These are phyloP conservation scores for Mechanitis mazaeus DNA, from an alignment of 2,888 invertebrate genomes.

Conservation along the genomic window DNA sequence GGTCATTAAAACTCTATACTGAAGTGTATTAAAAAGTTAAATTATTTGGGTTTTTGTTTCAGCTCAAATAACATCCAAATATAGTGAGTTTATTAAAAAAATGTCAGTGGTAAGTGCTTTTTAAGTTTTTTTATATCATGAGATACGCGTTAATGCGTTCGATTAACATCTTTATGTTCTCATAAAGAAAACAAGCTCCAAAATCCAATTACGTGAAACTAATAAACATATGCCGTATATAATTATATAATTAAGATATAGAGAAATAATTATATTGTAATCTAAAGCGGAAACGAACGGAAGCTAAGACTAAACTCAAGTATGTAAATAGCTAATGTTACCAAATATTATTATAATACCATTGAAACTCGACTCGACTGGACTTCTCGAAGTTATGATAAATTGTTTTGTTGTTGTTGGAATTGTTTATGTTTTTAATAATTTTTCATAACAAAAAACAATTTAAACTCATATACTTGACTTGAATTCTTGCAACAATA, in stretches of 20 bases:
- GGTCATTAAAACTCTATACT: no score
- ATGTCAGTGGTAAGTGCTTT: not conserved
- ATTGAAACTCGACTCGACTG: not conserved
- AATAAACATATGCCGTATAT: conserved; percentile 38
- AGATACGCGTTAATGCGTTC: conserved; percentile 1
- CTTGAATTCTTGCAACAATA: no score
- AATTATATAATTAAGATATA: conserved; percentile 73
- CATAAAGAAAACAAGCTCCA: conserved; percentile 15
- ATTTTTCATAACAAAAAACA: not conserved
- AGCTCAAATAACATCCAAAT: no score
- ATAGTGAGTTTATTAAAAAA: not conserved
- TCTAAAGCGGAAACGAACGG: conserved; percentile 66
- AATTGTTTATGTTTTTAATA: no score
- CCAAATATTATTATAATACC: not conserved
- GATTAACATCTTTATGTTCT: conserved; percentile 16
- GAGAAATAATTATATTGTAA: conserved; percentile 61
- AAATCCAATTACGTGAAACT: conserved; percentile 24
- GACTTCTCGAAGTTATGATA: not conserved
- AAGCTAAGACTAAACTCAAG: conserved; percentile 58
- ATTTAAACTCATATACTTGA: no score
- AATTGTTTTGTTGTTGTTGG: no score
- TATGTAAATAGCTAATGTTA: conserved; percentile 56
- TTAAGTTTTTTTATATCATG: not conserved
- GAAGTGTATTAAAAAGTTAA: no score
- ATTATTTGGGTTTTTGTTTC: no score